A percentile compares a stretch with the other conserved stretches of the same genome.
phyloP scores from a whole-genome alignment of 1,140 invertebrate species.

The Parasteatoda tepidariorum region DNA sequence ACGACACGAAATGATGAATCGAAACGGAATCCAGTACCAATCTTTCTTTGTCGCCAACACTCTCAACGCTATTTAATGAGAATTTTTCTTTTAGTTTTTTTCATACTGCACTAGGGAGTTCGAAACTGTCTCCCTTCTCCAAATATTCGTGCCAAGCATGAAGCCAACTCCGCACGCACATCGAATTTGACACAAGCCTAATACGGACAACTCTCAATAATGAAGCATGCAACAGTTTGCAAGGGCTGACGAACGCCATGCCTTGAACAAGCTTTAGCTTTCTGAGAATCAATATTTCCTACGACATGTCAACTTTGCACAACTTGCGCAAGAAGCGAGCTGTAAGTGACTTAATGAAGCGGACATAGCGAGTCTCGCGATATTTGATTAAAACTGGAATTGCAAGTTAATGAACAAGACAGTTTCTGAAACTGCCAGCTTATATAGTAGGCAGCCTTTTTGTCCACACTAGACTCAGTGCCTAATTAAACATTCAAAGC shows the following conservation, averaged over 20 bases:
- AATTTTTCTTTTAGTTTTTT: not conserved
- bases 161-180: not conserved
- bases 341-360: slow-evolving; percentile 44
- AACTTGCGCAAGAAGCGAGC: slow-evolving; percentile 1
- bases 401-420: slow-evolving; percentile 44
- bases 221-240: slow-evolving; percentile 40
- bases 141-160: slow-evolving; percentile 17
- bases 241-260: not conserved
- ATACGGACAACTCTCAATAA: slow-evolving; percentile 21
- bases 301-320: slow-evolving; percentile 19
- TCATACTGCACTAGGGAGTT: not conserved
- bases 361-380: slow-evolving; percentile 6
- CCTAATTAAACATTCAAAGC: slow-evolving; percentile 55
- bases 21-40: not conserved
- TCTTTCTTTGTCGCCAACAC: not conserved
- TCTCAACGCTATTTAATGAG: no score
- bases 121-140: slow-evolving; percentile 18
- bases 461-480: slow-evolving; percentile 26
- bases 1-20: not conserved
- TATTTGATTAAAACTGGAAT: slow-evolving; percentile 57
- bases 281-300: slow-evolving; percentile 42
- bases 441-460: slow-evolving; percentile 21
- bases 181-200: slow-evolving; percentile 23
- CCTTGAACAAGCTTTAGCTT: no score
- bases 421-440: slow-evolving; percentile 23